Base-by-base conservation (phyloP, 2,888 invertebrate genomes). In the Eurois occulta region DNA sequence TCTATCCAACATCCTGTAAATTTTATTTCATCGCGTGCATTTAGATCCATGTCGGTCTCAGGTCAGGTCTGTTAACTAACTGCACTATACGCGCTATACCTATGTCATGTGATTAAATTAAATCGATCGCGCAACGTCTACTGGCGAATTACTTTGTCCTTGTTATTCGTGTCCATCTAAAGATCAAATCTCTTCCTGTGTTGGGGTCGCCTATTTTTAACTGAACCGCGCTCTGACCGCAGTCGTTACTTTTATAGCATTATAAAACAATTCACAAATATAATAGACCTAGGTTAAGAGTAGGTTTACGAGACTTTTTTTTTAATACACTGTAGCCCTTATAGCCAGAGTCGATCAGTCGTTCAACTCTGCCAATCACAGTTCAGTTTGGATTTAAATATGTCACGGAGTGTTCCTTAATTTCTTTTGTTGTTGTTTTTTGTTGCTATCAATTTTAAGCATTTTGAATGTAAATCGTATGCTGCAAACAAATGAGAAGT, bases 81-180 rank as follows among this genome's bases (percentile, higher is more conserved):
- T 65, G n/a, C 38, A 41, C 38, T n/a, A n/a, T 41, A 28, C 65
- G 18, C 13, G 65, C 41, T 41, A 3, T 41, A n/a, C n/a, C n/a
- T n/a, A 41, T 0, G 41, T 41, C n/a, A 65, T 65, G 41, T 65
- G 55, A 74, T 74, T 72, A 41, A 55, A 73, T 73, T 74, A 35
- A 74, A 65, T 43, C 18, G 35, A 65, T 55, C 60, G 13, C 35
- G 18, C 35, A n/a, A 28, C 28, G 21, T 69, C 70, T 48, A 43
- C 60, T 52, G 21, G 48, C 52, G n/a, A 79, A 71, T 71, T 62
- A 77, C 71, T 78, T 78, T 66, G 81, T 48, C 78, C 81, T 78
- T 78, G 78, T 48, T 65, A 68, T 90, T 79, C 72, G 91, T 86
- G 64, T 78, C 86, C 41, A 80, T 80, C 28, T 86, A 89, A n/a